These are phyloP conservation scores for Oligia strigilis DNA, from an alignment of 2,888 invertebrate species.

Conservation along the genomic window DNA sequence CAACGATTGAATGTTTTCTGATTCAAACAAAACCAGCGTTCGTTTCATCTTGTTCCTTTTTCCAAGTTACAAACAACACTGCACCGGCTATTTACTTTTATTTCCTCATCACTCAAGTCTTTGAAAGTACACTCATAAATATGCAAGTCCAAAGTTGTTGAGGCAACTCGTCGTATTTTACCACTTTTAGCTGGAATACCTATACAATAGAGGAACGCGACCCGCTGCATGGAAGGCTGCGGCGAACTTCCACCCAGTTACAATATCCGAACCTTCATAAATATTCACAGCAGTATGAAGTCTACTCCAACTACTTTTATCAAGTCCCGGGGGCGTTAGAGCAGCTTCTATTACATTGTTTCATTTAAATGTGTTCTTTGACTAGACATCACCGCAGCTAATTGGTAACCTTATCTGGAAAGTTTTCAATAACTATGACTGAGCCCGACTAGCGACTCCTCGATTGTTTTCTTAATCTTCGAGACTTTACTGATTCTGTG, in stretches of 20 bases:
- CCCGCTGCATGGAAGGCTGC: conserved; percentile 77
- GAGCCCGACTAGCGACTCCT: conserved; percentile 11
- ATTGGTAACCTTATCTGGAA: conserved; percentile 64
- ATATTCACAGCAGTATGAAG: conserved; percentile 83
- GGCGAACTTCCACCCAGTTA: conserved; percentile 81
- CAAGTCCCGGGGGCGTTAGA: conserved; percentile 71
- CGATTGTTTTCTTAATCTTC: conserved; percentile 54
- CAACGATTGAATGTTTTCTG: conserved; percentile 38
- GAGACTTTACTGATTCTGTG: conserved; percentile 26
- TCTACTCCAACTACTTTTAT: conserved; percentile 78
- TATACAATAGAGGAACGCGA: conserved; percentile 80
- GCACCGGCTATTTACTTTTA: conserved; percentile 82
- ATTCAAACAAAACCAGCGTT: conserved; percentile 58
- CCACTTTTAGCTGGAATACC: conserved; percentile 81
- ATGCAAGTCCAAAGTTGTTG: conserved; percentile 84
- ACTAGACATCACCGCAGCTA: conserved; percentile 61
- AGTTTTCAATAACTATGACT: conserved; percentile 61
- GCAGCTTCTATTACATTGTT: conserved; percentile 66
- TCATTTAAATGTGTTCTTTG: conserved; percentile 73
- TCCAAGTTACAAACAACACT: conserved; percentile 76
- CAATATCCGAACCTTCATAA: conserved; percentile 86
- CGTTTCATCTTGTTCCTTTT: conserved; percentile 70
- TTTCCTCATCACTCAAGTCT: conserved; percentile 86
- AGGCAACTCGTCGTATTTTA: conserved; percentile 82
- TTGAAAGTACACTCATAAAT: conserved; percentile 87